Evolutionary conservation across 2,797 vertebrate species (phyloP), one percentile per base, ranked within the genome.

Genomic region (Macrochelys suwanniensis): DNA sequence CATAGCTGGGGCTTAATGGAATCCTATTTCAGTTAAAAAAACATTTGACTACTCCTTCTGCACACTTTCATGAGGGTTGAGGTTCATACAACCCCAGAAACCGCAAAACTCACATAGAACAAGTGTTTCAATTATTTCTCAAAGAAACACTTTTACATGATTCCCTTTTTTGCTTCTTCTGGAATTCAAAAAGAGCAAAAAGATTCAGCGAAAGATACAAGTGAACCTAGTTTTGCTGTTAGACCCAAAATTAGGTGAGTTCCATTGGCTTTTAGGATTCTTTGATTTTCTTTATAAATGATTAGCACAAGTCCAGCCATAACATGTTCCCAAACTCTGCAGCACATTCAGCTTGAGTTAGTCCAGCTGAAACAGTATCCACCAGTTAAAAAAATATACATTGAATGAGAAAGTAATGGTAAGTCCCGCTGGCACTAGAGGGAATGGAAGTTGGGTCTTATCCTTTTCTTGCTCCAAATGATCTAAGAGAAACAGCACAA

Each of bases 11-110:
- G 50, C 25, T 80, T 13, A 2, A 47, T 59, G 7, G 92, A 95
- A 79, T 37, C 5, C 31, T 1, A 2, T 80, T 37, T 3, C 77
- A 84, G 89, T 51, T 82, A 21, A 49, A 26, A 87, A 47, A 50
- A n/a, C 12, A 16, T 45, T 82, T 82, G 26, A 17, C 56, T 5
- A 2, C 0, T 15, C 1, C n/a, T 59, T 57, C 0, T 0, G 94
- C 7, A 42, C 84, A 82, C 88, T 37, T 91, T 33, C 45, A 1
- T 7, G 23, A 23, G 42, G 71, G 3, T 45, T 74, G 23, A 26
- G 42, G 25, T 74, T 74, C 11, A 26, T 26, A 45, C 11, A 74
- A 23, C 12, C 42, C 23, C 25, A 74, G 37, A 92, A 89, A 7
- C 1, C 25, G 5, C 53, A 92, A 94, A 93, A 54, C 11, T 1